Conservation (phyloP, 2,888 invertebrate species). For the Parascotia fuliginaria region DNA sequence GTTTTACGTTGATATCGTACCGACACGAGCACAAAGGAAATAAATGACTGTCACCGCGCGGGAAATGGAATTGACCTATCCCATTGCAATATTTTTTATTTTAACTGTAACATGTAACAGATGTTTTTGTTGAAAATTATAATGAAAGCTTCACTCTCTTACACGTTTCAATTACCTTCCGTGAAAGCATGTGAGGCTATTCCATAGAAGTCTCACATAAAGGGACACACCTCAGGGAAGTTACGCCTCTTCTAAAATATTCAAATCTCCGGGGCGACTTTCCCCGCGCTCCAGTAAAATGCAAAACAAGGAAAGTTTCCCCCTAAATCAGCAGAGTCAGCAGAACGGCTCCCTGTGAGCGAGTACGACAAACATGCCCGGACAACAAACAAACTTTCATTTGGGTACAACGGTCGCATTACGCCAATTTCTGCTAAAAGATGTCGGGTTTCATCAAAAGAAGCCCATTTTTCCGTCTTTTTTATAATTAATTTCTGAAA, state of each 20-base stretch:
- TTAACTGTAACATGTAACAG: conserved; percentile 24
- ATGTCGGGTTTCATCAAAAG: conserved; percentile 36
- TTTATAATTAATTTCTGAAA: conserved; percentile 40
- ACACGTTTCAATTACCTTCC: conserved; percentile 55
- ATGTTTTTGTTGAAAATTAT: conserved; percentile 37
- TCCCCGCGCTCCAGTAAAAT: conserved; percentile 74
- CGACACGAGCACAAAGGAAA: conserved; percentile 63
- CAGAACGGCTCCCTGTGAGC: conserved; percentile 54
- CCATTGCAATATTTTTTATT: conserved; percentile 49
- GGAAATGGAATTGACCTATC: conserved; percentile 59
- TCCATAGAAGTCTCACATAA: conserved; percentile 65
- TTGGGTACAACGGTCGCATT: conserved; percentile 54
- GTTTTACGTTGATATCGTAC: conserved; percentile 56
- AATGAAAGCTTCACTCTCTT: conserved; percentile 43
- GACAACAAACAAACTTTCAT: conserved; percentile 77
- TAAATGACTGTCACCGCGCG: conserved; percentile 60
- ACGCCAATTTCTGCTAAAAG: conserved; percentile 50
- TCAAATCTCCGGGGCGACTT: conserved; percentile 78
- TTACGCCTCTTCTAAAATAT: conserved; percentile 78
- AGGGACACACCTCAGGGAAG: conserved; percentile 71
- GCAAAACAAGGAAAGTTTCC: conserved; percentile 80
- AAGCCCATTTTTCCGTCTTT: conserved; percentile 27
- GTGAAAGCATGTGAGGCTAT: conserved; percentile 58
- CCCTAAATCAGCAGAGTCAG: conserved; percentile 75
- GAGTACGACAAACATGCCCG: conserved; percentile 63